Base-by-base conservation (phyloP, 2,888 invertebrate species). In the Hypomecis atomaria region DNA sequence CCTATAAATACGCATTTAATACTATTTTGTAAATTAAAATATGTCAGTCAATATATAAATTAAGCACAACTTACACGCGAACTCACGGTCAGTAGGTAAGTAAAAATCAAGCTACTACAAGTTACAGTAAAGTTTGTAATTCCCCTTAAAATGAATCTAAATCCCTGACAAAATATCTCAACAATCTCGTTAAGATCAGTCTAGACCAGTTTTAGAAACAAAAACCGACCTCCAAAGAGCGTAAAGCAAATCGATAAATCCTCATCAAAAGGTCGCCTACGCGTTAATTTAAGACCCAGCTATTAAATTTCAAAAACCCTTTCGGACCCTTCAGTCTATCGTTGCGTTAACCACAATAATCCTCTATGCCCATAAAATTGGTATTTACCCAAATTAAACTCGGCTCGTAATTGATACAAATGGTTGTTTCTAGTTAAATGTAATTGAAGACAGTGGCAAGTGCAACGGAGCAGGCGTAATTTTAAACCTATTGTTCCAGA, bases 301-400 rank as follows among this genome's bases (percentile, higher is more conserved):
- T 83, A 87, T 86, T 86, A 87, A 85, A 86, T 87, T 87, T 85
- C 77, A 78, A 84, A 87, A 87, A 87, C 87, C 86, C 86, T 87
- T 88, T 71, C 57, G 71, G 70, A 72, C 76, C 81, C 79, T 78
- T 78, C 68, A 71, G 68, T 68, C 66, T 73, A 71, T 71, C 66
- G 69, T 80, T 70, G 75, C 72, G 76, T 70, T 73, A 77, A 82
- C 87, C 85, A 86, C 84, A 86, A 84, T 85, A 84, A 87, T 86
- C 85, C 78, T 82, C 76, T 78, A 77, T 80, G 78, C 74, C 89
- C 89, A 88, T 90, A 88, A 89, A 90, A 90, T 89, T 89, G 89
- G 86, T 90, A 88, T 91, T 90, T 88, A 87, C 86, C 87, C 82
- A 89, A 91, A 91, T 91, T 90, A 88, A 91, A 84, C 82, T 83